phyloP scores from a whole-genome alignment of 1,140 invertebrate species.

The Rhagoletis zephyria region DNA sequence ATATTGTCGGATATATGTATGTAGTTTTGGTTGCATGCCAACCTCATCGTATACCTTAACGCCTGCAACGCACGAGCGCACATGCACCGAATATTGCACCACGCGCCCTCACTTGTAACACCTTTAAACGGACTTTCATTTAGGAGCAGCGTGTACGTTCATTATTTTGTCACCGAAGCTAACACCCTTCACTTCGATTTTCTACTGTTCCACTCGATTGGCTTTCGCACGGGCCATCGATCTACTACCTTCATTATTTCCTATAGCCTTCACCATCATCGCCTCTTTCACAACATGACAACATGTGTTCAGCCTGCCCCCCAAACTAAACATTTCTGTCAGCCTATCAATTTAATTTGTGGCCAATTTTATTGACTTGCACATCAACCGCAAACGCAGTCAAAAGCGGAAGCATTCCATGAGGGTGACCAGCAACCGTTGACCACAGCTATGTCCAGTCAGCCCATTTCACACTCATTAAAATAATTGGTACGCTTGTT shows the following conservation, averaged over 20 bases:
- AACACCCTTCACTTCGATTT: neutral
- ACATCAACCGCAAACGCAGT: neutral
- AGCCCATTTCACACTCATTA: slow-evolving; percentile 33
- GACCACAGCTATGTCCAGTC: neutral
- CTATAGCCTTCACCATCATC: neutral
- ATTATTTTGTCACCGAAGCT: slow-evolving; percentile 18
- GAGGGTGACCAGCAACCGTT: slow-evolving; percentile 9
- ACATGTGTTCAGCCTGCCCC: neutral
- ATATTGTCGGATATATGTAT: neutral
- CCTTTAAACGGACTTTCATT: neutral
- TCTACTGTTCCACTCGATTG: slow-evolving; percentile 41
- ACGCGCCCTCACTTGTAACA: neutral
- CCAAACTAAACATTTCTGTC: neutral
- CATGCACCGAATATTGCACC: neutral
- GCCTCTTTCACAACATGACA: neutral
- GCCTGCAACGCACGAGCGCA: neutral
- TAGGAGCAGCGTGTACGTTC: neutral
- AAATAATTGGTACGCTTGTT: slow-evolving; percentile 40
- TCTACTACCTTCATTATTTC: neutral
- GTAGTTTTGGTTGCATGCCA: slow-evolving; percentile 16
- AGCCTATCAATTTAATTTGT: slow-evolving; percentile 33
- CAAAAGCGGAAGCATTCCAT: neutral
- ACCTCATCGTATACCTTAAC: neutral
- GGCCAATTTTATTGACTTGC: slow-evolving; percentile 21
- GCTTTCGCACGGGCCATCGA: neutral